Conservation (phyloP, 2,113 vertebrate genomes). For the Aphyosemion australe region DNA sequence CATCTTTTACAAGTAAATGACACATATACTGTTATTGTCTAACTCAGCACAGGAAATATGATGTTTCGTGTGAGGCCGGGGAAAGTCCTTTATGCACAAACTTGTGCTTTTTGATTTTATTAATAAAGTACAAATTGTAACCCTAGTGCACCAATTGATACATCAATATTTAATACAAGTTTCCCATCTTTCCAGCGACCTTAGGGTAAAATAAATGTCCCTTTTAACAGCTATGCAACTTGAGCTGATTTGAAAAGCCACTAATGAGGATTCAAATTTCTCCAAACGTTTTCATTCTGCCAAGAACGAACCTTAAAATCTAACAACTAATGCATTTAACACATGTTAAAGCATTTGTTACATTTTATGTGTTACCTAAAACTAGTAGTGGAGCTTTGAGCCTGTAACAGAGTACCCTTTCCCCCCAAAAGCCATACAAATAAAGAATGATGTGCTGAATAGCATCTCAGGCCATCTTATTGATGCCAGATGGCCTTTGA, state of each 20-base stretch:
- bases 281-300: neutral
- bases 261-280: neutral
- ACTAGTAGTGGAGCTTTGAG: constrained; percentile 24
- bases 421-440: constrained; percentile 45
- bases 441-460: constrained; percentile 69
- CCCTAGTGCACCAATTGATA: too few species aligned
- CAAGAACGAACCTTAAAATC: neutral
- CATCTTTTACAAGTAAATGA: too few species aligned
- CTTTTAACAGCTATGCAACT: neutral
- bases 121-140: too few species aligned
- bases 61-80: too few species aligned
- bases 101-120: too few species aligned
- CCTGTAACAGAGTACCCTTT: constrained; percentile 26
- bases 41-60: too few species aligned
- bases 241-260: neutral
- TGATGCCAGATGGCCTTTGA: constrained; percentile 76
- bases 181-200: neutral
- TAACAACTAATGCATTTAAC: neutral
- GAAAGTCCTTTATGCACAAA: too few species aligned
- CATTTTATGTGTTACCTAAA: constrained; percentile 45
- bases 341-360: constrained; percentile 51
- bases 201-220: too few species aligned
- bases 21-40: too few species aligned
- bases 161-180: too few species aligned
- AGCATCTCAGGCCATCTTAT: constrained; percentile 69